Conservation (phyloP, 2,797 vertebrate species). For the Rhinatrema bivittatum region DNA sequence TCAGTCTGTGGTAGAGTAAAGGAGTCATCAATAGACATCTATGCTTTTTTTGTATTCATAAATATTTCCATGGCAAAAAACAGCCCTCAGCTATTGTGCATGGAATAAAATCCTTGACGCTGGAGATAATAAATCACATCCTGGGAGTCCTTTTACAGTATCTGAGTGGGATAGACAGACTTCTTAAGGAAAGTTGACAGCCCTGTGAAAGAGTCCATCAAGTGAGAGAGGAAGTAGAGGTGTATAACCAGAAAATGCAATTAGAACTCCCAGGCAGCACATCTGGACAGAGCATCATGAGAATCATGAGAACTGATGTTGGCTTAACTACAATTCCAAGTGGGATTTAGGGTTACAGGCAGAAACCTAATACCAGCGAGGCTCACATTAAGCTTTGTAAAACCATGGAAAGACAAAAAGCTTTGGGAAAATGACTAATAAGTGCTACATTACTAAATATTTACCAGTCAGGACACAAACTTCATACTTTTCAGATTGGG, state of each 20-base stretch:
- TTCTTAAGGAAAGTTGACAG: slow-evolving; percentile 3
- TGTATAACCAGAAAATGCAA: slow-evolving; percentile 15
- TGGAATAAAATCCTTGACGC: too few species aligned
- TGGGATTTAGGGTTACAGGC: slow-evolving; percentile 18
- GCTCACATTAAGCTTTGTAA: slow-evolving; percentile 13
- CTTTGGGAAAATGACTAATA: slow-evolving; percentile 29
- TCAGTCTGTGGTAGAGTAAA: too few species aligned
- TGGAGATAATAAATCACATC: not conserved
- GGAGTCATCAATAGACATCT: too few species aligned
- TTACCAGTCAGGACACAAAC: not conserved
- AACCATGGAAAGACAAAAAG: too few species aligned
- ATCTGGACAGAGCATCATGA: slow-evolving; percentile 32
- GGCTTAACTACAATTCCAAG: slow-evolving; percentile 20
- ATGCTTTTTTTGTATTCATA: too few species aligned
- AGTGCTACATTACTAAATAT: slow-evolving; percentile 14
- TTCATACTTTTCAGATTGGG: not conserved
- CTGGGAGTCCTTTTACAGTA: too few species aligned
- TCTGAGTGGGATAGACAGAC: not conserved
- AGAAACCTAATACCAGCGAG: slow-evolving; percentile 44
- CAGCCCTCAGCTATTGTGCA: too few species aligned
- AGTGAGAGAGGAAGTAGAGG: slow-evolving; percentile 11
- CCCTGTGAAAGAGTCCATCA: slow-evolving; percentile 28
- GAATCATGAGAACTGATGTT: slow-evolving; percentile 13
- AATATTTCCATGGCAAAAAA: too few species aligned
- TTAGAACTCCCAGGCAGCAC: slow-evolving; percentile 15